A percentile compares a stretch with the other conserved stretches of the same genome.
Evolutionary conservation across 2,888 invertebrate genomes (phyloP).

Genomic region (Tenthredo notha): DNA sequence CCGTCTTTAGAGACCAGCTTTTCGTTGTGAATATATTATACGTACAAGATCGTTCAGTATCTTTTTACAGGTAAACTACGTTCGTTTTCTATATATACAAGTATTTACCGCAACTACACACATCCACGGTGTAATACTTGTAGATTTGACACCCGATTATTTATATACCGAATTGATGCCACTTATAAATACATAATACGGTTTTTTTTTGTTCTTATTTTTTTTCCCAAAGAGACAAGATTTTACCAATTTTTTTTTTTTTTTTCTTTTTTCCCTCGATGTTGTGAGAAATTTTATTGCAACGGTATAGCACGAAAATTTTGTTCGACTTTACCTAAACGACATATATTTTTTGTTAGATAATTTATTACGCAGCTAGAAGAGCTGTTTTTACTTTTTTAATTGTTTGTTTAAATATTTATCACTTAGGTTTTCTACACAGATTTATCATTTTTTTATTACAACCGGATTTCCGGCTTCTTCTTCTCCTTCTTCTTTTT

Average conservation of each 20-base stretch:
- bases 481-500: neutral
- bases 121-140: neutral
- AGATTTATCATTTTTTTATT: neutral
- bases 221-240: neutral
- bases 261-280: no score
- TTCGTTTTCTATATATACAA: neutral
- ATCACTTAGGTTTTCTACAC: neutral
- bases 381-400: neutral
- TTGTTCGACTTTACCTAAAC: neutral
- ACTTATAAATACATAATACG: neutral
- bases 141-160: constrained; percentile 15
- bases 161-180: neutral
- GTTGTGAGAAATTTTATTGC: no score
- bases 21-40: neutral
- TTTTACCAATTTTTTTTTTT: neutral
- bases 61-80: neutral
- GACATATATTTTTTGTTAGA: neutral
- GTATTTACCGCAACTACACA: neutral
- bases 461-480: neutral
- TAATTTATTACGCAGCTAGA: neutral
- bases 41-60: neutral
- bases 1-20: neutral
- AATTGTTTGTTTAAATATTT: neutral
- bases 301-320: neutral
- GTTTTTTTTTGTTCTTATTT: neutral